phyloP scores from a whole-genome alignment of 2,113 vertebrate species.

The Antennarius striatus region DNA sequence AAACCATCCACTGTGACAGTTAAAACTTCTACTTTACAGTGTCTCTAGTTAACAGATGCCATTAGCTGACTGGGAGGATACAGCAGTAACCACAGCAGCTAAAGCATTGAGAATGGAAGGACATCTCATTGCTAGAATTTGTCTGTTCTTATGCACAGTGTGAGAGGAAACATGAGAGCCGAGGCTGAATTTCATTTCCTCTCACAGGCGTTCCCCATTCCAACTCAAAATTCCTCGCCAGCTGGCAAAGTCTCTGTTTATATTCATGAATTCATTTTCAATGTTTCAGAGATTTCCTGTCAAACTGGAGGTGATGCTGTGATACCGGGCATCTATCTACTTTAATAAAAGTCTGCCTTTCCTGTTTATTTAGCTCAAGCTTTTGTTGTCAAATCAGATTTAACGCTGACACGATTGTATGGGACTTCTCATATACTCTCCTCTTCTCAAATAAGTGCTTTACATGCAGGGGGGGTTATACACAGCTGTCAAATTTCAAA shows the following conservation, averaged over 20 bases:
- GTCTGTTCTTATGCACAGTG: constrained; percentile 18
- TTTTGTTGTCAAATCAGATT: constrained; percentile 37
- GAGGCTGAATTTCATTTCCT: constrained; percentile 58
- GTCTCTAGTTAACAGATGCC: constrained; percentile 28
- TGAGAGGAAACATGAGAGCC: constrained; percentile 35
- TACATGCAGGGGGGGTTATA: constrained; percentile 6
- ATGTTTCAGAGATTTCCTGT: constrained; percentile 58
- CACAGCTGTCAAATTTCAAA: constrained; percentile 2
- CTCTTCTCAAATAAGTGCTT: constrained; percentile 15
- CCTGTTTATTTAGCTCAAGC: constrained; percentile 49
- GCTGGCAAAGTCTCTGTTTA: constrained; percentile 55
- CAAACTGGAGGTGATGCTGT: constrained; percentile 53
- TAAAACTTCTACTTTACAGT: constrained; percentile 14
- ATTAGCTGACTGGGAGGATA: constrained; percentile 8
- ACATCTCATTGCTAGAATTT: constrained; percentile 16
- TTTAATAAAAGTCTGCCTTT: constrained; percentile 39
- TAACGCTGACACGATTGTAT: constrained; percentile 5
- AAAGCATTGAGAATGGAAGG: background rate
- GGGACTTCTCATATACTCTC: constrained; percentile 18
- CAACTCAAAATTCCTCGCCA: constrained; percentile 57
- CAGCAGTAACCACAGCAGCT: constrained; percentile 19
- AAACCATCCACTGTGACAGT: too few relatives aligned
- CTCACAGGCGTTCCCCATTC: constrained; percentile 41
- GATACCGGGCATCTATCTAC: constrained; percentile 25
- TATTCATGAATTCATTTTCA: constrained; percentile 69